Evolutionary conservation across 2,797 vertebrate species (phyloP).

Genomic region (Clarias fuscus): DNA sequence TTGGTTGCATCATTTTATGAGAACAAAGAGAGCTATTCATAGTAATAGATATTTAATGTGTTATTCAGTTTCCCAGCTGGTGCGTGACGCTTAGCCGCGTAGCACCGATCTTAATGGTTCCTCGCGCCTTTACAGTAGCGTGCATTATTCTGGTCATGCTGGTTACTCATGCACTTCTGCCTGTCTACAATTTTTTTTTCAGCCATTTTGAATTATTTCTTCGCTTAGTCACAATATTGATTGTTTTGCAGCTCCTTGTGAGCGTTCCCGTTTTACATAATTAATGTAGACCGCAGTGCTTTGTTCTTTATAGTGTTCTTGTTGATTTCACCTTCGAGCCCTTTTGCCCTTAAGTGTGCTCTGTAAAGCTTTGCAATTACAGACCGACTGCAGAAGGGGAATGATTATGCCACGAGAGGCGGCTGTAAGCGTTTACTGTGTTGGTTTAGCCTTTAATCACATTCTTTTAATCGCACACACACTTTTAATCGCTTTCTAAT

Average conservation of each 20-base stretch:
- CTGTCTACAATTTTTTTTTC: neutral
- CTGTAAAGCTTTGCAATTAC: conserved; percentile 1
- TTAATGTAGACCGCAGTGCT: conserved; percentile 19
- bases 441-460: neutral
- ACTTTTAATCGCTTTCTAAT: neutral
- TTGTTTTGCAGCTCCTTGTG: neutral
- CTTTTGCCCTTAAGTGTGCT: neutral
- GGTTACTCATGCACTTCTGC: neutral
- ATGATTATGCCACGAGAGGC: neutral
- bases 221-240: conserved; percentile 17
- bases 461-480: neutral
- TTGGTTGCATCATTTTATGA: neutral
- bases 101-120: neutral
- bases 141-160: neutral
- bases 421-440: neutral
- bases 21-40: neutral
- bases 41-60: neutral
- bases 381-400: conserved; percentile 4
- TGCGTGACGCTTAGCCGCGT: neutral
- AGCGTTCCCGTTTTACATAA: conserved; percentile 17
- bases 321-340: conserved; percentile 22
- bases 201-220: neutral
- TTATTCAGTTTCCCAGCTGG: neutral
- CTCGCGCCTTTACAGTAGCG: neutral
- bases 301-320: conserved; percentile 8